Conservation (phyloP, 1,140 invertebrate genomes). For the Apis dorsata region DNA sequence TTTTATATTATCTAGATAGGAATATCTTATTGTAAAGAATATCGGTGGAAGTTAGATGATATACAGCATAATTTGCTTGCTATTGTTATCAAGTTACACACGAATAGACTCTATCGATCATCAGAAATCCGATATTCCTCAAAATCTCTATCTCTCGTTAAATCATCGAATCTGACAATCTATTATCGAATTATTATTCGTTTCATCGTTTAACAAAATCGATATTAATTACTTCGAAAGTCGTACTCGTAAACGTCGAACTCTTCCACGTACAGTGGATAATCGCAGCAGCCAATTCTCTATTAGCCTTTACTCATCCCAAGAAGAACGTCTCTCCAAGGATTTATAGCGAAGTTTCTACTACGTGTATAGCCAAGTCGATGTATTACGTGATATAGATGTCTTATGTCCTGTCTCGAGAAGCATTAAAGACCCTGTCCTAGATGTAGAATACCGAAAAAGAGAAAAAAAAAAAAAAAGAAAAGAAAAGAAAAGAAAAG, state of each 20-base stretch:
- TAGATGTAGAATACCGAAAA: background rate
- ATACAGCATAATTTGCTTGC: no score
- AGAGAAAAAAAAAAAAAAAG: background rate
- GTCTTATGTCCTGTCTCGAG: background rate
- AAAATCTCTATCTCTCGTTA: no score
- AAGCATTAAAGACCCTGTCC: conserved; percentile 1
- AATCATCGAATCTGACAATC: no score
- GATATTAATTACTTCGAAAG: background rate
- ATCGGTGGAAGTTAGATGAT: no score
- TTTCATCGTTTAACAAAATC: background rate
- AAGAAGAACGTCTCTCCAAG: background rate
- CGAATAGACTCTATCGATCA: no score
- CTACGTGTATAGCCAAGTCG: background rate
- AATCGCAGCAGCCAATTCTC: background rate
- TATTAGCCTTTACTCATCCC: background rate
- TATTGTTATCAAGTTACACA: no score
- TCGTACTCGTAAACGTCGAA: background rate
- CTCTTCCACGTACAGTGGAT: background rate
- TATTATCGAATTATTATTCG: no score
- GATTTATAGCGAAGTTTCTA: background rate
- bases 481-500: background rate
- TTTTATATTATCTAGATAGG: no score
- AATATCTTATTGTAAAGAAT: no score
- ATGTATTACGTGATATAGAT: background rate
- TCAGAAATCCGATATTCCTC: no score